Evolutionary conservation across 2,888 invertebrate genomes (phyloP).

Genomic region (Andrena praecox): DNA sequence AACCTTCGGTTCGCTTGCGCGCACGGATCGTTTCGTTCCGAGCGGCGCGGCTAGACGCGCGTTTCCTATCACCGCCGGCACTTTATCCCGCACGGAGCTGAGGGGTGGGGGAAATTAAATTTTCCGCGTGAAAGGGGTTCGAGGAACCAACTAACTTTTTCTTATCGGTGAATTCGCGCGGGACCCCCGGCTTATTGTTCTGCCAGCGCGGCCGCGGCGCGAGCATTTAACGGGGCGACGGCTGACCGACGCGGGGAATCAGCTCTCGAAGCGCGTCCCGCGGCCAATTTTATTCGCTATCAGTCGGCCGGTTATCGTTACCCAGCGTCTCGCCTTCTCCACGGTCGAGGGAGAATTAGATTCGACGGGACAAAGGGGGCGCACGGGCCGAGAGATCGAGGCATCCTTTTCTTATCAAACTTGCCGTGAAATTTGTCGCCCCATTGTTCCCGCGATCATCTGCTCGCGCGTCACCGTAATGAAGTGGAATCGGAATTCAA

Average conservation of each 20-base stretch:
- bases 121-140: slow-evolving; percentile 45
- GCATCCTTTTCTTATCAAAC: slow-evolving; percentile 36
- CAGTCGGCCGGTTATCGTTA: slow-evolving; percentile 30
- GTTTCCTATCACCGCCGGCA: slow-evolving; percentile 21
- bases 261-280: neutral
- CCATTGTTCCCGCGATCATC: slow-evolving; percentile 47
- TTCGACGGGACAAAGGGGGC: slow-evolving; percentile 17
- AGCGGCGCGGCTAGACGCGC: slow-evolving; percentile 5
- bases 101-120: slow-evolving; percentile 53
- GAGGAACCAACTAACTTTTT: slow-evolving; percentile 33
- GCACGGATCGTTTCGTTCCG: slow-evolving; percentile 25
- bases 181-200: slow-evolving; percentile 44
- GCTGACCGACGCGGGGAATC: slow-evolving; percentile 26
- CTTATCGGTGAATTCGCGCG: slow-evolving; percentile 39
- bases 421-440: slow-evolving; percentile 31
- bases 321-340: slow-evolving; percentile 16
- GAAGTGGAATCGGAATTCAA: slow-evolving; percentile 39
- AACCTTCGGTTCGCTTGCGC: slow-evolving; percentile 41
- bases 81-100: slow-evolving; percentile 32
- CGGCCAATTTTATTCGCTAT: slow-evolving; percentile 12
- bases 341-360: neutral
- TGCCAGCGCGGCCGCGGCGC: no score
- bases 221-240: neutral
- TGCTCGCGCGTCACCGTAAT: slow-evolving; percentile 45
- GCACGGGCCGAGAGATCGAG: slow-evolving; percentile 7